Conservation (phyloP, 2,113 vertebrate species). For the Poecile atricapillus region DNA sequence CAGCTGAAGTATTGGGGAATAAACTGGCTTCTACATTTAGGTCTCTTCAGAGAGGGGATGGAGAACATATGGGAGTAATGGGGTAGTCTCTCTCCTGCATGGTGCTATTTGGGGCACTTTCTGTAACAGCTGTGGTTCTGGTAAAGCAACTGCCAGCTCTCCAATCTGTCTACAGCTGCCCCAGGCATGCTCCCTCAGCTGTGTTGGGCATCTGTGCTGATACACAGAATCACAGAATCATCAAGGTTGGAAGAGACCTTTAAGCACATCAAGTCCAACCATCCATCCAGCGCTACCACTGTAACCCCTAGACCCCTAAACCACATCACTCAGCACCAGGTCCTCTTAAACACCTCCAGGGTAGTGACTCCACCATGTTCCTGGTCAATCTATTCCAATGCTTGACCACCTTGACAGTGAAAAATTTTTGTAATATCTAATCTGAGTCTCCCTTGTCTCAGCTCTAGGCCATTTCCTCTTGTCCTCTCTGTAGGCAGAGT, state of each 20-base stretch:
- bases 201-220: rapidly evolving
- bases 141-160: not conserved
- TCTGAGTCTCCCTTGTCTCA: not conserved
- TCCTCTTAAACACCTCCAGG: not conserved
- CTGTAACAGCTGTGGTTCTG: not conserved
- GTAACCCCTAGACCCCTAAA: not conserved
- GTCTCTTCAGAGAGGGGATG: not conserved
- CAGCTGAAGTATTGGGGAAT: not conserved
- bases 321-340: not conserved
- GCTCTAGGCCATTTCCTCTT: not conserved
- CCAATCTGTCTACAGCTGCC: not conserved
- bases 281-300: not conserved
- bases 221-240: not conserved
- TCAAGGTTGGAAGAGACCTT: not conserved
- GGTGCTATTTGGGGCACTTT: not conserved
- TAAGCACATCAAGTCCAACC: not conserved
- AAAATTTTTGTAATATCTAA: not conserved
- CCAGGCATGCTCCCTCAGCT: not conserved
- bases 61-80: not conserved
- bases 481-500: not conserved
- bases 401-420: not conserved
- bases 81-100: not conserved
- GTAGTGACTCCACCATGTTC: not conserved
- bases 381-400: not conserved
- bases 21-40: not conserved